Evolutionary conservation across 2,888 invertebrate species (phyloP), one percentile per base, ranked within the genome.

Genomic region (Hedychridium roseum): DNA sequence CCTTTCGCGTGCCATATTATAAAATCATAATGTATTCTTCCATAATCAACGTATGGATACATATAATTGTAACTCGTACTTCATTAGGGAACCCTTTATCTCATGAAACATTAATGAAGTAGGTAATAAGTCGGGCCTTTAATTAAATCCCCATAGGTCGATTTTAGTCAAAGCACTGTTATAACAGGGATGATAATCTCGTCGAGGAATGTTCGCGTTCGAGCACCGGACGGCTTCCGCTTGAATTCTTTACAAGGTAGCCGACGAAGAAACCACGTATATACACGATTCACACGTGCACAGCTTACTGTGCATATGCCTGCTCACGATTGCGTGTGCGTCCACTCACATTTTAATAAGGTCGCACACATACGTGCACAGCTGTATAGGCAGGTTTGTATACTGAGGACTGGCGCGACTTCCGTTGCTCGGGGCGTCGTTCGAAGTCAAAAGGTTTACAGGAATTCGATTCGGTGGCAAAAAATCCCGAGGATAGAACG

Each of bases 231-330:
- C 47, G 47, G 41, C 50, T 57, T 58, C 41, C 51, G 42, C 40
- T 35, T 39, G 51, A 66, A 66, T 66, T 64, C 57, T 57, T 57
- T 63, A 54, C 66, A 66, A 66, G 64, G 59, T 61, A 53, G 36
- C n/a, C 66, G 32, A 58, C 37, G 45, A 41, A 55, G 53, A 46
- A 45, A 41, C 52, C 27, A 14, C 14, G 31, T 26, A 12, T 23
- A 36, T 20, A 12, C 17, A 28, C 12, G 28, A 15, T 32, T 26
- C 45, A 49, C 51, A 50, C 52, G 46, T 53, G 57, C 46, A 45
- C 4, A 28, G 11, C 20, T 31, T 27, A 14, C n/a, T n/a, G 16
- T 5, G 17, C 31, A 28, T n/a, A 20, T 4, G 9, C 18, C 12
- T 3, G 4, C 12, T 30, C 39, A 6, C 18, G 23, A 23, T 5